Base-by-base conservation (phyloP, 2,113 vertebrate genomes). In the Diadophis punctatus region DNA sequence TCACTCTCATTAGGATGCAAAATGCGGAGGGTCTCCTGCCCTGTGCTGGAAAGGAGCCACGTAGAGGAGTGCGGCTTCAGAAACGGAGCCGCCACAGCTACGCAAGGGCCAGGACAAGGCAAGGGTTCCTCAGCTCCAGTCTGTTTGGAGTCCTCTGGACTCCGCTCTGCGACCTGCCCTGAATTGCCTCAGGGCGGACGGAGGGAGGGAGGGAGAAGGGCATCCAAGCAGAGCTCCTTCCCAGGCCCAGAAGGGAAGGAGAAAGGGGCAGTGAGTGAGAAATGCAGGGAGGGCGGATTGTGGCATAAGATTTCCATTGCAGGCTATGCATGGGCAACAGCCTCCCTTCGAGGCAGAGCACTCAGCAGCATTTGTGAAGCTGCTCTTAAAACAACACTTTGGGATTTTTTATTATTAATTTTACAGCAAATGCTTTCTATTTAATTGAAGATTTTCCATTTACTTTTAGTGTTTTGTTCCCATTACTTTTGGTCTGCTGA, bases 21-120 rank as follows among this genome's bases (percentile, higher is more conserved):
- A 84, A 55, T 88, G 18, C 25, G 46, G n/a, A 12, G 20, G 34
- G 18, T 0, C 84, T 93, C 27, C 25, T 92, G 9, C 68, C 51
- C 6, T 10, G 51, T 39, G 18, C 3, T 2, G n/a, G 0, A 0
- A 53, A 52, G 60, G 58, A 25, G 3, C 0, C 1, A 7, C 0
- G 0, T 46, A 53, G 0, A 0, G 34, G 6, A 0, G 3, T 20
- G 12, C 52, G 30, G 27, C 46, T 90, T 53, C 52, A 55, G 23
- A 34, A 23, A 56, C 0, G 1, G 23, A 4, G 25, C 5, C 34
- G 55, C 90, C 0, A 0, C 22, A 80, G 68, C 49, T 58, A 2
- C 39, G 2, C 2, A 25, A 23, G 0, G 0, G 1, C 23, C 8
- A 39, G 48, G 48, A 51, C 49, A 34, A 48, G 0, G 2, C 27